Evolutionary conservation across 37 sponge, comb jelly and placozoan genomes (phyloP), one percentile per base, ranked within the genome.

Genomic region (Spongilla lacustris): DNA sequence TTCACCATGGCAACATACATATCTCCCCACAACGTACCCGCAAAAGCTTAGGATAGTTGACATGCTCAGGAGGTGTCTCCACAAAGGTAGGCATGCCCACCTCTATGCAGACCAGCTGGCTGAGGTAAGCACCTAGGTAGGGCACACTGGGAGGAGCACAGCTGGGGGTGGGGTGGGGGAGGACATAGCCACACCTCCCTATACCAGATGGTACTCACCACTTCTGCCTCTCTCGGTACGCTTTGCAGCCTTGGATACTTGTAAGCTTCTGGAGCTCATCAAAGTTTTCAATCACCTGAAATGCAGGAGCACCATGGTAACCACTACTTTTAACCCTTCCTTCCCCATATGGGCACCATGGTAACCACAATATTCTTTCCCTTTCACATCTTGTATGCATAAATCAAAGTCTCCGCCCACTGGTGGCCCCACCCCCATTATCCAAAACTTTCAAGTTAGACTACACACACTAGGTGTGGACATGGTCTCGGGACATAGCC

Each of bases 71-170:
- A 5, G 87, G 84, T 38, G 87, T 67, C 68, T 84, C 77, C 73
- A 91, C 78, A 36, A 91, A 91, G 12, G 92, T 91, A 24, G 84
- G 50, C 92, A 91, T 91, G 19, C 92, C 88, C 24, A 86, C 92
- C 37, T 91, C 92, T 38, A 91, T 81, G 50, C 84, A 25, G 84
- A 91, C 73, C 74, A 91, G 71, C 75, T 87, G 92, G 80, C 66
- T 87, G 69, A 91, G 88, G 76, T 83, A 91, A 58, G 92, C 87
- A 32, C 92, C 92, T 37, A 91, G 84, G 84, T 91, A 91, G 10
- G 88, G 92, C 0, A 91, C 81, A 83, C 83, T 82, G 6, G 92
- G 92, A 33, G 87, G 29, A 9, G 87, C 79, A 75, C 77, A 78
- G 28, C 92, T 91, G 35, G 28, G 71, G 36, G n/a, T 48, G 31